These are phyloP conservation scores for Entelurus aequoreus DNA, from an alignment of 2,113 vertebrate species.

Conservation along the genomic window DNA sequence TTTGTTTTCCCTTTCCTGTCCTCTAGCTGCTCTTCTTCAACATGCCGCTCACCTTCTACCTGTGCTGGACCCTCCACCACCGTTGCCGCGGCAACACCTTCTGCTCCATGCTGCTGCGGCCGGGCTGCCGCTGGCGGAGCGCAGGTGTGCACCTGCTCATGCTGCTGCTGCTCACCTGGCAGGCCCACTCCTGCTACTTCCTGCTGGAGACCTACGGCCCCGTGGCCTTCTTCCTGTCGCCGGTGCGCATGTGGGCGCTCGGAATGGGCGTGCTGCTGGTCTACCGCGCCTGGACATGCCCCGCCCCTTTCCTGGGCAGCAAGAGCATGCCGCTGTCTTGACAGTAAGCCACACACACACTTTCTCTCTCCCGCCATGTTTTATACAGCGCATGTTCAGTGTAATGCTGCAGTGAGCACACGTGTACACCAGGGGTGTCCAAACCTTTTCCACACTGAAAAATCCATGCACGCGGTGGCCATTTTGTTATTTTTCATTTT, in stretches of 20 bases:
- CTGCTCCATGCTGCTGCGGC: conserved; percentile 75
- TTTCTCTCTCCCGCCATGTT: conserved; percentile 29
- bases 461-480: no score
- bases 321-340: conserved; percentile 76
- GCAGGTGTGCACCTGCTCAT: conserved; percentile 74
- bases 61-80: conserved; percentile 88
- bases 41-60: conserved; percentile 84
- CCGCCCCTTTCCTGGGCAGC: conserved; percentile 61
- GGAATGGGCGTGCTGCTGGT: conserved; percentile 74
- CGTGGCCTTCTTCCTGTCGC: conserved; percentile 84
- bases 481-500: no score
- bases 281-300: conserved; percentile 79
- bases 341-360: conserved; percentile 46
- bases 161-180: conserved; percentile 84
- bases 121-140: conserved; percentile 49
- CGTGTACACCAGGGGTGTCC: conserved; percentile 24
- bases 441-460: no score
- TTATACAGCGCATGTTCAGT: conserved; percentile 52
- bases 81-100: conserved; percentile 82
- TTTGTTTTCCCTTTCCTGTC: background rate
- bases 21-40: conserved; percentile 89
- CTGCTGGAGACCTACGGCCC: conserved; percentile 84
- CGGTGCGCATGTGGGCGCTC: conserved; percentile 84
- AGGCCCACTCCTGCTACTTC: conserved; percentile 85
- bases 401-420: conserved; percentile 47